Conservation (phyloP, 2,797 vertebrate species). For the Tragelaphus eurycerus region DNA sequence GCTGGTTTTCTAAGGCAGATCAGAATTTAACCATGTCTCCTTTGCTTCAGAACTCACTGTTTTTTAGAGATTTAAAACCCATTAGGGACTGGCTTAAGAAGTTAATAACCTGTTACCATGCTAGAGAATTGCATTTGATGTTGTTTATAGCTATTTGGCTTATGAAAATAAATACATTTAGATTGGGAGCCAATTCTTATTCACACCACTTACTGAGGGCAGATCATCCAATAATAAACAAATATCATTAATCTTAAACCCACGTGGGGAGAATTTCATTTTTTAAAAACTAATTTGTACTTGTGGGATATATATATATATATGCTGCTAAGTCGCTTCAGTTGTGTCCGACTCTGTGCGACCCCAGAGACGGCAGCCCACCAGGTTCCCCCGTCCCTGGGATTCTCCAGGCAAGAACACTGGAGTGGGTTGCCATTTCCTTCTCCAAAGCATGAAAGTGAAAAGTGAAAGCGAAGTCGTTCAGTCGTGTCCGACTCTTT, state of each 20-base stretch:
- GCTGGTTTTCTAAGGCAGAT: constrained; percentile 31
- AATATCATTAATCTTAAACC: constrained; percentile 59
- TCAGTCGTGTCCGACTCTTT: no score
- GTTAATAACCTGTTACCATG: constrained; percentile 76
- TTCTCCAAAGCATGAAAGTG: no score
- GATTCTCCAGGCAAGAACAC: no score
- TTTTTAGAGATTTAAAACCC: constrained; percentile 69
- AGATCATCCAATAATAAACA: constrained; percentile 60
- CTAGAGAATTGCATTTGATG: constrained; percentile 71
- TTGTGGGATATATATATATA: neutral
- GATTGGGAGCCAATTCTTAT: constrained; percentile 68
- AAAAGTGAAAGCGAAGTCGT: no score
- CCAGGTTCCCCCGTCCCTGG: no score
- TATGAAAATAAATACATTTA: constrained; percentile 73
- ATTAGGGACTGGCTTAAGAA: constrained; percentile 69
- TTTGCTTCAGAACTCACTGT: constrained; percentile 20
- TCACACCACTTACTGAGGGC: constrained; percentile 47
- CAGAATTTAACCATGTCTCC: constrained; percentile 42
- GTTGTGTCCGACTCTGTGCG: no score
- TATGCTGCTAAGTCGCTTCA: neutral
- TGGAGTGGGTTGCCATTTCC: no score
- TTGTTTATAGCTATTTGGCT: constrained; percentile 73
- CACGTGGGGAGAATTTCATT: constrained; percentile 36
- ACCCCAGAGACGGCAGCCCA: no score
- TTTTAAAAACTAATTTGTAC: constrained; percentile 56